Percentiles rank a stretch among this genome's conserved stretches.
Evolutionary conservation across 2,113 vertebrate species (phyloP).

Genomic region (Peromyscus leucopus): DNA sequence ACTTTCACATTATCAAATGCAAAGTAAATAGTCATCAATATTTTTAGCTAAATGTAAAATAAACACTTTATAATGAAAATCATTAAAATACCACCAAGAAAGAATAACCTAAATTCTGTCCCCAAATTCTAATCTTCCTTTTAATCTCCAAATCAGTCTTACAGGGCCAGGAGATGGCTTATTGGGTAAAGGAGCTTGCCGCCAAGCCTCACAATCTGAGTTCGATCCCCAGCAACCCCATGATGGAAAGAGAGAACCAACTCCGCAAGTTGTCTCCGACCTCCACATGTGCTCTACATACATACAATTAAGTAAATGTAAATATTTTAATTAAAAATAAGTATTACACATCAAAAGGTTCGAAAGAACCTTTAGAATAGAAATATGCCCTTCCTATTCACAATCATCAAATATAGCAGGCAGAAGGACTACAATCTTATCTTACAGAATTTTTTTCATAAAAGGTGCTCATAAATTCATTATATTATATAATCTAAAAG

Average conservation of each 20-base stretch:
- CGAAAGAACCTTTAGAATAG: constrained; percentile 6
- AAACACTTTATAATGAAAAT: constrained; percentile 59
- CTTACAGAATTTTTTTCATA: background rate
- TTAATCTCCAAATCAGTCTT: constrained; percentile 42
- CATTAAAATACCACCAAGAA: constrained; percentile 35
- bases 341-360: constrained; percentile 64
- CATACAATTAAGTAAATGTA: background rate
- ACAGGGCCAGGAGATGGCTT: background rate
- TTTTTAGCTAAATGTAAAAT: constrained; percentile 65
- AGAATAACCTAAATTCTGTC: constrained; percentile 46
- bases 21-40: constrained; percentile 36
- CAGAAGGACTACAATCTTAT: background rate
- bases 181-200: background rate
- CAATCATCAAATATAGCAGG: constrained; percentile 13
- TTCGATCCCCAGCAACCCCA: background rate
- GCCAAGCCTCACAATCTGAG: background rate
- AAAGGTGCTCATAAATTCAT: constrained; percentile 44
- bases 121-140: constrained; percentile 49
- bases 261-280: background rate
- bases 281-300: background rate
- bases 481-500: constrained; percentile 48
- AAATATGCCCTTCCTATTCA: constrained; percentile 58
- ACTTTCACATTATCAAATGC: constrained; percentile 36
- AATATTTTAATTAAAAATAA: background rate
- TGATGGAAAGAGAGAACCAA: background rate